Evolutionary conservation across 1,140 invertebrate species (phyloP).

Genomic region (Ephestia elutella): DNA sequence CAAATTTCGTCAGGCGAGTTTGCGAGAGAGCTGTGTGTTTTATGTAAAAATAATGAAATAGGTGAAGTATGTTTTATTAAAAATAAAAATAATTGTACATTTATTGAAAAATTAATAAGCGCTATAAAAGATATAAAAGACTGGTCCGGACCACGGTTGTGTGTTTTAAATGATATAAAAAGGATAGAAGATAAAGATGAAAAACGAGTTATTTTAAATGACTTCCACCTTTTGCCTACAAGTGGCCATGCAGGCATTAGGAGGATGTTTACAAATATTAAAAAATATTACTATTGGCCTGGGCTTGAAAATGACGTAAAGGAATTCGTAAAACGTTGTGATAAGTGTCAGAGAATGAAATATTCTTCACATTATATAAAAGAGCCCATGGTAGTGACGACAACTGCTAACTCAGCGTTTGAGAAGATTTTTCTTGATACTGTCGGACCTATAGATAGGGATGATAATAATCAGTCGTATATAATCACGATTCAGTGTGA

Average conservation of each 20-base stretch:
- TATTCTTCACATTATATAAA: constrained; percentile 9
- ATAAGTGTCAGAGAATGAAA: constrained; percentile 24
- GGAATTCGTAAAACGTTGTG: constrained; percentile 17
- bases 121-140: too few relatives aligned
- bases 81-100: too few relatives aligned
- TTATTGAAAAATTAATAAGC: too few relatives aligned
- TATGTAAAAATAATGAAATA: too few relatives aligned
- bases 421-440: too few relatives aligned
- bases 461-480: too few relatives aligned
- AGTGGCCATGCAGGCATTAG: constrained; percentile 23
- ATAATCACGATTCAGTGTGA: too few relatives aligned
- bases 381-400: constrained; percentile 23
- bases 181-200: constrained; percentile 16
- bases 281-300: constrained; percentile 22
- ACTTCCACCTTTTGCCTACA: constrained; percentile 23
- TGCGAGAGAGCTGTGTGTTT: too few relatives aligned
- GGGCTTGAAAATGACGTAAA: constrained; percentile 18
- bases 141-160: constrained; percentile 3
- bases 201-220: constrained; percentile 18
- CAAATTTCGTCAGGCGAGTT: too few relatives aligned
- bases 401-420: too few relatives aligned
- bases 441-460: too few relatives aligned
- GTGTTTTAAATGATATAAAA: constrained; percentile 1
- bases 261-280: constrained; percentile 27
- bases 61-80: too few relatives aligned